Evolutionary conservation across 1,140 invertebrate genomes (phyloP), one percentile per base, ranked within the genome.

Genomic region (Drosophila arizonae): DNA sequence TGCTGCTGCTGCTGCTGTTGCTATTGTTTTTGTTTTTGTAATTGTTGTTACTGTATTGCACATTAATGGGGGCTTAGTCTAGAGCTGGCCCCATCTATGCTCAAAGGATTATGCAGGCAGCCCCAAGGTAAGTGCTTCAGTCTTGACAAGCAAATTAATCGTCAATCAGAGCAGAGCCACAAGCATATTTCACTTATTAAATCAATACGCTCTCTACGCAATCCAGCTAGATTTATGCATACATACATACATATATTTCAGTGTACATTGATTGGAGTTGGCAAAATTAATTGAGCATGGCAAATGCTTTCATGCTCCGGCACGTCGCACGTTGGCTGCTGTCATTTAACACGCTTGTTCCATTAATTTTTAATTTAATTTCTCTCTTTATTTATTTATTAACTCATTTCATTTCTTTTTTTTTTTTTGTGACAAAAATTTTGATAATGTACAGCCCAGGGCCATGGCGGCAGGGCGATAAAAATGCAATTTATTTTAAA

Each of bases 401-500:
- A 17, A 17, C 17, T 17, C 17, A 17, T 17, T 17, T 17, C 17
- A 51, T 21, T 26, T 13, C 15, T 13, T 52, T 26, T 28, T 28
- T 5, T 33, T 33, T 8, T 8, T 6, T 33, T 33, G 30, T 33
- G 26, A 6, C 10, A 48, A 10, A 30, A 63, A 50, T 30, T 21
- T 17, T 52, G 33, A 55, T 55, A 55, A 30, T n/a, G 36, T 6
- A n/a, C 15, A 43, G 11, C 43, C n/a, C 28, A 30, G 28, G 1
- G 28, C 4, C 28, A 10, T 26, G 26, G 5, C 43, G 15, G 3
- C 33, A 33, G 15, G 10, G 51, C 39, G 9, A 10, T 33, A 43
- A 52, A 72, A 68, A 48, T 68, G 63, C 62, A 87, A 87, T 82
- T 85, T 87, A 80, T 81, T 78, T 90, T 79, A 78, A 85, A 88